Conservation (phyloP, 2,797 vertebrate species). For the Enteromius argenteus region DNA sequence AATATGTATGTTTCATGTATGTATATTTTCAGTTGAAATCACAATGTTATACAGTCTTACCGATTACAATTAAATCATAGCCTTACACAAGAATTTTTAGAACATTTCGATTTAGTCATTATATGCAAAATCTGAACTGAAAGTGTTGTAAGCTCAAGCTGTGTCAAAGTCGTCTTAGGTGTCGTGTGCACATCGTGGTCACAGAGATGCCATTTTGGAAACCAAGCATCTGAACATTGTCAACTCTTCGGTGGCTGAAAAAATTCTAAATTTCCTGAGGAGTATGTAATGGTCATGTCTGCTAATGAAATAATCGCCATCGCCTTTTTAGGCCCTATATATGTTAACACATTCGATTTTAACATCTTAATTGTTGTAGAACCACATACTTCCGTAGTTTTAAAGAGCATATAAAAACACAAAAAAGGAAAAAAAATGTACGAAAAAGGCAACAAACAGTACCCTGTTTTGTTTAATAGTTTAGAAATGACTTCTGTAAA, state of each 20-base stretch:
- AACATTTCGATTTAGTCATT: not conserved
- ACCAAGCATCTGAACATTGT: not conserved
- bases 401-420: not conserved
- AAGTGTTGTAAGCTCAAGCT: not conserved
- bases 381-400: not conserved
- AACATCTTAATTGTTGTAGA: not conserved
- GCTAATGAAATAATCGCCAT: not conserved
- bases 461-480: not conserved
- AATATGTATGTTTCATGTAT: not conserved
- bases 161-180: not conserved
- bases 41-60: not conserved
- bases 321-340: not conserved
- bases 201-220: slow-evolving; percentile 18
- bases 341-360: not conserved
- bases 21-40: not conserved
- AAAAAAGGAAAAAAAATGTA: not conserved
- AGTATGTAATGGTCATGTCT: not conserved
- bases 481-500: not conserved
- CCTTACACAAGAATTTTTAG: not conserved
- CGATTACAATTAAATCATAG: not conserved
- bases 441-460: not conserved
- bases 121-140: not conserved
- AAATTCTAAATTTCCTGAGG: not conserved
- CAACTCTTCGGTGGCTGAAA: not conserved
- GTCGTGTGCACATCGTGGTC: not conserved